Base-by-base conservation (phyloP, 2,888 invertebrate genomes). In the Heliconius charithonia region DNA sequence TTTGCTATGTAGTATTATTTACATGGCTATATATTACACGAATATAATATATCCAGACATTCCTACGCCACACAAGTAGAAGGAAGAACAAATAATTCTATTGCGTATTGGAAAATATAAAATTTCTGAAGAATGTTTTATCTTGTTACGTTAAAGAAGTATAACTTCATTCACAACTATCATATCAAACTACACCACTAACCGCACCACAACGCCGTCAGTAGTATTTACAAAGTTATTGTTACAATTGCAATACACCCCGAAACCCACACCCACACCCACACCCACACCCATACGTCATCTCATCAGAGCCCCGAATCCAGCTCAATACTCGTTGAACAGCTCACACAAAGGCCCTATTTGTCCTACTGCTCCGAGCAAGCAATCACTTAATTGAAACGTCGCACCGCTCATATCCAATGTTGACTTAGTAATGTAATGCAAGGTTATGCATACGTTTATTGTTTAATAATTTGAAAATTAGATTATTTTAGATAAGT, bases 381-480 rank as follows among this genome's bases (percentile, higher is more conserved):
- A 89, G 91, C 92, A 91, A 92, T 92, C 89, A 86, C 86, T 87
- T 92, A 91, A 93, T 92, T 92, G 92, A 90, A 90, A 88, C 87
- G 89, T 88, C 89, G 85, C 85, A 79, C 82, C 76, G 75, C 76
- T 79, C 79, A 66, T 59, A 27, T 25, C 69, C 45, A 59, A 22
- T 76, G 51, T 74, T 69, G 67, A 59, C 41, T 76, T 41, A 70
- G 59, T 76, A 70, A 76, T 69, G 69, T 76, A 27, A 76, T 76
- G 59, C 37, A 67, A 62, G 69, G 75, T 75, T 74, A 74, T 74
- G 41, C 22, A 73, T 63, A 37, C 74, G 22, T 63, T 63, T 72
- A 72, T 72, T 59, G 32, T 59, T 69, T 69, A 69, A 69, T 41
- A 25, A 69, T 41, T 41, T n/a, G n/a, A 2, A 67, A 37, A 67